A percentile compares a stretch with the other conserved stretches of the same genome.
These are phyloP conservation scores for Sceliomorpha sp. DNA, from an alignment of 2,888 invertebrate species.

Conservation along the genomic window DNA sequence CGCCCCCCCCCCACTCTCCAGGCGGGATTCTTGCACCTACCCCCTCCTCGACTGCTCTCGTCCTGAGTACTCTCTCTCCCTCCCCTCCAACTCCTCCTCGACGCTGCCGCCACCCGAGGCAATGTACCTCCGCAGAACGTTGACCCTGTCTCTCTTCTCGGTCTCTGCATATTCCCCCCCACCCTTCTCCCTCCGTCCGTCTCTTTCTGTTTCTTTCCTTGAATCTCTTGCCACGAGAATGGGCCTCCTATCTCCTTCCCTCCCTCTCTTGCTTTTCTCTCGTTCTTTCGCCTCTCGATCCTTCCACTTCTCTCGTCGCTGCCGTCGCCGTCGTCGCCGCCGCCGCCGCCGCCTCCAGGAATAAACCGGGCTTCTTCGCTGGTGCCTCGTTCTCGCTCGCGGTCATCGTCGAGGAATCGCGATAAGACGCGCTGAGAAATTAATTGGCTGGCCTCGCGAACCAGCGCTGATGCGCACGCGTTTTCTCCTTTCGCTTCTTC, in stretches of 20 bases:
- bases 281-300: slow-evolving; percentile 36
- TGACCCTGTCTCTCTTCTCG: slow-evolving; percentile 69
- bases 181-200: slow-evolving; percentile 13
- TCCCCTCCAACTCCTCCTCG: too few relatives aligned
- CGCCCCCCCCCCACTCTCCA: slow-evolving; percentile 57
- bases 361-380: slow-evolving; percentile 64
- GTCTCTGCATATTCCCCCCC: slow-evolving; percentile 45
- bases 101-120: slow-evolving; percentile 73
- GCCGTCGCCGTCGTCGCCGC: too few relatives aligned
- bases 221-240: slow-evolving; percentile 29
- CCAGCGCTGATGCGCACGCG: slow-evolving; percentile 44
- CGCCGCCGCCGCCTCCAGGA: slow-evolving; percentile 64
- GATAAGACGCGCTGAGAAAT: slow-evolving; percentile 73
- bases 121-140: slow-evolving; percentile 76
- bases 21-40: too few relatives aligned
- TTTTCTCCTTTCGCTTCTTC: slow-evolving; percentile 13
- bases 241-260: slow-evolving; percentile 25
- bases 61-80: slow-evolving; percentile 40
- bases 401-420: slow-evolving; percentile 70
- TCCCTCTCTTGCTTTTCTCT: slow-evolving; percentile 16
- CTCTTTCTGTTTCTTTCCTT: slow-evolving; percentile 20
- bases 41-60: too few relatives aligned
- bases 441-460: slow-evolving; percentile 67
- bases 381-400: slow-evolving; percentile 60
- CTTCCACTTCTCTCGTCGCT: slow-evolving; percentile 36